These are phyloP conservation scores for Ameiurus melas DNA, from an alignment of 2,113 vertebrate genomes.

Conservation along the genomic window DNA sequence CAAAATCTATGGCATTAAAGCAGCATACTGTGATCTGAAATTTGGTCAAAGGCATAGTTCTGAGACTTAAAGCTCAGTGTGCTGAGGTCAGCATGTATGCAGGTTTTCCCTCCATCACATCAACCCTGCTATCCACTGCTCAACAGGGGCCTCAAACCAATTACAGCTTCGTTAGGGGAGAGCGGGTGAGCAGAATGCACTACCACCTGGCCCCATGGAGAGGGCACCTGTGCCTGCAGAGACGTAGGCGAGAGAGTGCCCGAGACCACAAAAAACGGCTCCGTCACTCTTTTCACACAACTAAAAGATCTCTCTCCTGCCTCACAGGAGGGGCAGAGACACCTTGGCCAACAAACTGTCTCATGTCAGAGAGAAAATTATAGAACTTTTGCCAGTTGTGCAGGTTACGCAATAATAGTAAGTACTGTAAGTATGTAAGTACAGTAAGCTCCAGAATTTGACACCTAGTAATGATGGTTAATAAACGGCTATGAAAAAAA, in stretches of 20 bases:
- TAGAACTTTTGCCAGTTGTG: not conserved
- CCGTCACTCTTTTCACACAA: not conserved
- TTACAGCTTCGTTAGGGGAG: conserved; percentile 79
- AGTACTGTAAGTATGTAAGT: not conserved
- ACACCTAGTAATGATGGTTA: not conserved
- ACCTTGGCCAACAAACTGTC: not conserved
- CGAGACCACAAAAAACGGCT: conserved; percentile 50
- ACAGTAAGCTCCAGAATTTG: not conserved
- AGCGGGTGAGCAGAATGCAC: conserved; percentile 72
- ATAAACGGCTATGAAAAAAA: not conserved
- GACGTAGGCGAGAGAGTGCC: conserved; percentile 65
- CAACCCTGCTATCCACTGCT: conserved; percentile 64
- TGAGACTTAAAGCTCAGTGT: conserved; percentile 18
- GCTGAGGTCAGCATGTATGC: conserved; percentile 37
- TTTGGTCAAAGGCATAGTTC: not conserved
- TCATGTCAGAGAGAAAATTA: not conserved
- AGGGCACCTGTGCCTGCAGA: conserved; percentile 74
- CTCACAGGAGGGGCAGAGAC: not conserved
- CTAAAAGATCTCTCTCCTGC: conserved; percentile 9
- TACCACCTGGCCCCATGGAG: conserved; percentile 76
- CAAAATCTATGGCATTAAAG: not conserved
- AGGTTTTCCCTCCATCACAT: not conserved
- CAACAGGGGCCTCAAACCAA: conserved; percentile 75
- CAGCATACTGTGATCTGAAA: not conserved
- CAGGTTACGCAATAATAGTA: not conserved